A percentile compares a stretch with the other conserved stretches of the same genome.
phyloP scores from a whole-genome alignment of 2,797 vertebrate species.

The Lutjanus campechanus region DNA sequence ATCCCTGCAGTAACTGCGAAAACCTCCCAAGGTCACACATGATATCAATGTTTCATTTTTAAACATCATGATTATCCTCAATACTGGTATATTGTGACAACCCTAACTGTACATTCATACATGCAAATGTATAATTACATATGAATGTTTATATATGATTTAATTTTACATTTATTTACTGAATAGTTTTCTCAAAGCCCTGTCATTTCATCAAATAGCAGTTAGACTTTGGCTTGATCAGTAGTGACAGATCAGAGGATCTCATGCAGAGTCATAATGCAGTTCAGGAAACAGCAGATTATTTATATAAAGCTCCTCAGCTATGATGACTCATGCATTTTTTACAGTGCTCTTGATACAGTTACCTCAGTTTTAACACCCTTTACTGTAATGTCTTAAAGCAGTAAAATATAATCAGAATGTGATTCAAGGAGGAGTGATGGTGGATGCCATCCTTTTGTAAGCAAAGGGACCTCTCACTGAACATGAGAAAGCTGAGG shows the following conservation, averaged over 20 bases:
- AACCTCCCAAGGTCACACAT: too few species aligned
- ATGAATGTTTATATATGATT: neutral
- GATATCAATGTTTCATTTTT: too few species aligned
- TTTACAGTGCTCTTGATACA: neutral
- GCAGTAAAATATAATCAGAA: too few species aligned
- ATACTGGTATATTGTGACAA: too few species aligned
- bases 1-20: too few species aligned
- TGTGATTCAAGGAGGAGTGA: too few species aligned
- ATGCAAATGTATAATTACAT: neutral
- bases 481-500: too few species aligned
- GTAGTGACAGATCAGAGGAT: neutral
- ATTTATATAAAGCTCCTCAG: conserved; percentile 22
- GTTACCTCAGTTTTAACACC: neutral
- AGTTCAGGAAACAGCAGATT: neutral
- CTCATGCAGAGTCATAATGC: neutral
- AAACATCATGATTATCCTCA: too few species aligned
- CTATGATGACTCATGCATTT: conserved; percentile 25
- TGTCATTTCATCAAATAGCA: neutral
- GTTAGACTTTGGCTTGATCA: neutral
- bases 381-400: too few species aligned
- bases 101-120: neutral
- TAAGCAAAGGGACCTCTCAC: too few species aligned
- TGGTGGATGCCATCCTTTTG: too few species aligned
- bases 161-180: neutral
- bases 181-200: neutral